A percentile compares a stretch with the other conserved stretches of the same genome.
Conservation (phyloP, 1,140 invertebrate genomes). For the Neomicropteryx cornuta region DNA sequence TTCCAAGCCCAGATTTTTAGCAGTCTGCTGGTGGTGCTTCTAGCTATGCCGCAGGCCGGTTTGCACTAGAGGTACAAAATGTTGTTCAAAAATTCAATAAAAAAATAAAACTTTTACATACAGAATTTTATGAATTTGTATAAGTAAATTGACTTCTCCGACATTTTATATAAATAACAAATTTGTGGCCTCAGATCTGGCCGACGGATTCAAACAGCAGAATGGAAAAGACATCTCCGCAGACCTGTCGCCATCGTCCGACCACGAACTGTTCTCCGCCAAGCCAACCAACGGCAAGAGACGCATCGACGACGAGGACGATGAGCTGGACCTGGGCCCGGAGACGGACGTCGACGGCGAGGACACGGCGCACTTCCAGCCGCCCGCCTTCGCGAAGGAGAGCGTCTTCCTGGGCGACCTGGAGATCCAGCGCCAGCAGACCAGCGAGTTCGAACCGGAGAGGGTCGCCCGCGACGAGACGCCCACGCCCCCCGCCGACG, state of each 20-base stretch:
- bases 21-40: no score
- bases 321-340: conserved; percentile 46
- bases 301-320: conserved; percentile 41
- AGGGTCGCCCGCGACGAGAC: conserved; percentile 24
- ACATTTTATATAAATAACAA: no score
- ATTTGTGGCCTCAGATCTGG: no score
- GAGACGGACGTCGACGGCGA: conserved; percentile 48
- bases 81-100: no score
- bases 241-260: conserved; percentile 14
- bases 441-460: conserved; percentile 17
- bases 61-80: no score
- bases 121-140: no score
- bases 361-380: conserved; percentile 32
- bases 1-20: no score
- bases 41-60: no score
- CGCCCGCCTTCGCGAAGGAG: conserved; percentile 16
- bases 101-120: no score
- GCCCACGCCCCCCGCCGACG: conserved; percentile 41
- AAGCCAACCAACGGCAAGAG: conserved; percentile 28
- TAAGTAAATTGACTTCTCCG: no score
- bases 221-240: conserved; percentile 9
- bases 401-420: conserved; percentile 11
- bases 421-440: conserved; percentile 18
- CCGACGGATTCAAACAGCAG: conserved; percentile 26
- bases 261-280: conserved; percentile 22